Base-by-base conservation (phyloP, 2,113 vertebrate species). In the Hypanus sabinus region DNA sequence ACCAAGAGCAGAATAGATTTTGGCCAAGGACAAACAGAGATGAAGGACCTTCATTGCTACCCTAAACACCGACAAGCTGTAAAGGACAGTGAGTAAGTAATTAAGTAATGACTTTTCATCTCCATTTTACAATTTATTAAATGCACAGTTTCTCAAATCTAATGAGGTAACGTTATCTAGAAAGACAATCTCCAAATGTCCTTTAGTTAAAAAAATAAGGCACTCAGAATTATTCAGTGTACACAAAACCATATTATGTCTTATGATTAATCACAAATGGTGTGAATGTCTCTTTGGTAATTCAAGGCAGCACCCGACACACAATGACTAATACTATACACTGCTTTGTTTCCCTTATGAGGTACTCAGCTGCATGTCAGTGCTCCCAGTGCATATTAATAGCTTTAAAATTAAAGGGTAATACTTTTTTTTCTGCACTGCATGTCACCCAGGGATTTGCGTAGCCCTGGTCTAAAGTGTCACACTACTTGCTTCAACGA, bases 221-320 rank as follows among this genome's bases (percentile, higher is more conserved):
- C 71, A 46, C 9, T 71, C 33, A 93, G 8, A 38, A 22, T 30
- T 11, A 73, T 55, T 93, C 90, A 46, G 68, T 36, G 36, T 46
- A 46, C 90, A 55, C 68, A 73, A 36, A 93, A 73, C 36, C 33
- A 93, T 93, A 68, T 90, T 90, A 90, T 90, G 85, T n/a, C 14
- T 68, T 93, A 93, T 93, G 90, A 55, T 93, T 93, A 73, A 93
- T 93, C 68, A 93, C 68, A 93, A 93, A 71, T 93, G 90, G 68
- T 93, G 36, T 93, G 46, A 73, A 73, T 93, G 90, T 46, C 68
- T 10, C 68, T 30, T 93, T 93, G 68, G 46, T 46, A 93, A 93
- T 73, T 46, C 33, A 71, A 93, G 90, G 38, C 68, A 93, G 36
- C 36, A 73, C 65, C 22, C 4, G 71, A 7, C 24, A 0, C 46